These are phyloP conservation scores for Borostomias antarcticus DNA, from an alignment of 2,797 vertebrate genomes.

Conservation along the genomic window DNA sequence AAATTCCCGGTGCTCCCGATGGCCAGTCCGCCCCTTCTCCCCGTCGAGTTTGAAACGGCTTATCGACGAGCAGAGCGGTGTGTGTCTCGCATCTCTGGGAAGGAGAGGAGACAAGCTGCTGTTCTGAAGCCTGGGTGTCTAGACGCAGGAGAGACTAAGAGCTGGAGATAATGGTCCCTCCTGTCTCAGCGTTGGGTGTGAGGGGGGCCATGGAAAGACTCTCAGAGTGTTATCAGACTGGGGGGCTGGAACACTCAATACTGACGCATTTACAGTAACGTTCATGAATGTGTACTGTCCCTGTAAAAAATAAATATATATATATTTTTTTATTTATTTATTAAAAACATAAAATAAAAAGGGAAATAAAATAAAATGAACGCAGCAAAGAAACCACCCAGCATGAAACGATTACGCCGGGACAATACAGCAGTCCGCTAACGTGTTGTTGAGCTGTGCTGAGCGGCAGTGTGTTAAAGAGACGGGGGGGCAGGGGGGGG, in stretches of 20 bases:
- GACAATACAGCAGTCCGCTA: conserved; percentile 21
- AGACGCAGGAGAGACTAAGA: conserved; percentile 34
- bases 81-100: conserved; percentile 29
- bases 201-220: conserved; percentile 2
- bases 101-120: conserved; percentile 18
- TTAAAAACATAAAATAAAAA: no score
- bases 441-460: conserved; percentile 30
- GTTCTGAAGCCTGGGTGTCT: conserved; percentile 39
- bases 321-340: no score
- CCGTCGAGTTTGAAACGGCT: neutral
- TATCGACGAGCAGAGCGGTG: neutral
- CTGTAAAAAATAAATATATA: no score
- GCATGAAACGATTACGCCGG: conserved; percentile 42
- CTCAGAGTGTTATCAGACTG: neutral
- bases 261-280: no score
- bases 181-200: conserved; percentile 38
- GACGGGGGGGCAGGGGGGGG: neutral
- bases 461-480: conserved; percentile 20
- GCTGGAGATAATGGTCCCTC: conserved; percentile 51
- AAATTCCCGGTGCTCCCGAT: no score
- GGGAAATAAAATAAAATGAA: no score
- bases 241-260: conserved; percentile 15
- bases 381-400: conserved; percentile 22
- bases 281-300: no score
- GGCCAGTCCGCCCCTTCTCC: no score